Conservation (phyloP, 2,797 vertebrate species). For the Carcharodon carcharias region DNA sequence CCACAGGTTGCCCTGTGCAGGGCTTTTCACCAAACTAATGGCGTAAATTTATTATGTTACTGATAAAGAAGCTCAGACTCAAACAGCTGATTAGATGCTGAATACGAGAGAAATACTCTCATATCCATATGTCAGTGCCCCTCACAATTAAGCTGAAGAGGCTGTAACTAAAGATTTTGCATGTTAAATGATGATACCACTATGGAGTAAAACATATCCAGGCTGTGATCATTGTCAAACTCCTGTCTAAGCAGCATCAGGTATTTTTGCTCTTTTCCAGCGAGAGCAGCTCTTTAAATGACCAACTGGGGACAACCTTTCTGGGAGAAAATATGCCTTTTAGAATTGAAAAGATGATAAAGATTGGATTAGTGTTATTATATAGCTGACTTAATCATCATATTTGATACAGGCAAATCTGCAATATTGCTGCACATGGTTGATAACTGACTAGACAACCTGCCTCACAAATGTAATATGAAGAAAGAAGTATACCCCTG, state of each 20-base stretch:
- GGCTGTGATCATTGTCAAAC: background rate
- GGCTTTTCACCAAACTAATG: background rate
- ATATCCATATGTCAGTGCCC: background rate
- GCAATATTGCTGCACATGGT: background rate
- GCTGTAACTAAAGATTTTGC: background rate
- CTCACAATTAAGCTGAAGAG: background rate
- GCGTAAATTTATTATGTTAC: background rate
- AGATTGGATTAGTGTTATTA: background rate
- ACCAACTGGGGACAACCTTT: background rate
- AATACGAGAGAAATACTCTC: background rate
- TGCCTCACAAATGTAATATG: background rate
- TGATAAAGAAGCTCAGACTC: background rate
- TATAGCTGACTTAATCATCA: background rate
- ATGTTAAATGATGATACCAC: background rate
- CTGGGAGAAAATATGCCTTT: background rate
- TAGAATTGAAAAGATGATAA: background rate
- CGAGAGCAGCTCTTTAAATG: background rate
- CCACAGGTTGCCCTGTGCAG: background rate
- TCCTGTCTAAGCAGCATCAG: background rate
- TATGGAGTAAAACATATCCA: background rate
- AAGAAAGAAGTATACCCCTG: background rate
- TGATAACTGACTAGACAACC: background rate
- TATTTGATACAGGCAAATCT: background rate
- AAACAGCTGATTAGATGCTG: background rate
- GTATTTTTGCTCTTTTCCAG: background rate